Percentiles rank a stretch among this genome's conserved stretches.
These are phyloP conservation scores for Otus sunia DNA, from an alignment of 2,113 vertebrate genomes.

Conservation along the genomic window DNA sequence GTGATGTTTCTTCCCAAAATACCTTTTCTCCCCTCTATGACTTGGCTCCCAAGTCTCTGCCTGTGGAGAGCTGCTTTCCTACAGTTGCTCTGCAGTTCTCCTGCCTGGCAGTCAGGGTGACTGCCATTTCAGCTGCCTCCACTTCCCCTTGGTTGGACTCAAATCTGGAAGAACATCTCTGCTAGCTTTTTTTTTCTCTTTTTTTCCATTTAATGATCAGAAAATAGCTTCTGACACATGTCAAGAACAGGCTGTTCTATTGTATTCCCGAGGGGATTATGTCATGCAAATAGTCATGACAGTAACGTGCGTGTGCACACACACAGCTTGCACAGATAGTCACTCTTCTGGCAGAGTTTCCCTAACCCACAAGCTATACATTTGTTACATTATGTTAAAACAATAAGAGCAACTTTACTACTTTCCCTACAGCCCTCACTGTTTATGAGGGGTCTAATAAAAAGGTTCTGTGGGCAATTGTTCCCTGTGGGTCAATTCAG, in stretches of 20 bases:
- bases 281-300: neutral
- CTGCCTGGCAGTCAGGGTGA: fast-evolving
- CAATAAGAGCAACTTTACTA: slow-evolving; percentile 23
- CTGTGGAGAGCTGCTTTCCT: neutral
- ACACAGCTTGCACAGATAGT: fast-evolving
- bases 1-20: neutral
- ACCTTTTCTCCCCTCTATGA: fast-evolving
- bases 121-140: neutral
- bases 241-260: neutral
- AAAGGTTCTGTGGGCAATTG: slow-evolving; percentile 76
- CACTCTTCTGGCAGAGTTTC: neutral
- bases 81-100: neutral
- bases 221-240: neutral
- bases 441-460: slow-evolving; percentile 74
- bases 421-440: slow-evolving; percentile 68
- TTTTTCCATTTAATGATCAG: neutral
- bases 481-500: slow-evolving; percentile 68
- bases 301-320: neutral
- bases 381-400: neutral
- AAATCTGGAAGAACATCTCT: neutral
- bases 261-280: neutral
- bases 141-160: too few relatives aligned
- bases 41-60: neutral
- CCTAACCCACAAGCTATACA: neutral
- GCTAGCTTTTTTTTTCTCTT: neutral